Evolutionary conservation across 2,797 vertebrate species (phyloP), one percentile per base, ranked within the genome.

Genomic region (Malurus leucopterus): DNA sequence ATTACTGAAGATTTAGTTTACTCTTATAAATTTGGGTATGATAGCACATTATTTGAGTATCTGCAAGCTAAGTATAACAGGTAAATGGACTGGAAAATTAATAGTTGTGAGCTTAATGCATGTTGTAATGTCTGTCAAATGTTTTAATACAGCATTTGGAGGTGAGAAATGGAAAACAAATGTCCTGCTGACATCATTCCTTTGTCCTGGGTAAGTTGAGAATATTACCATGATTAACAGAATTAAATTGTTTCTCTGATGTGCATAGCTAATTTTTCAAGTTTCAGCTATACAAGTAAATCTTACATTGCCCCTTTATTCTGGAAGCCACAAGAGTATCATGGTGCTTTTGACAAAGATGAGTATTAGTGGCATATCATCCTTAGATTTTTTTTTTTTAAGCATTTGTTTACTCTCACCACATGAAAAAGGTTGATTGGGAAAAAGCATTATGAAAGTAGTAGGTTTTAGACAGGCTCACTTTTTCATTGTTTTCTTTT

Each of bases 91-190:
- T 93, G 76, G 83, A 88, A 93, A 92, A 89, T 91, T 83, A 84
- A 49, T 83, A 81, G 49, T 69, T 85, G n/a, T 80, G 55, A 89
- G 41, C 30, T 86, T 89, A 91, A 47, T 77, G 47, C 61, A 53
- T 40, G 29, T 86, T 86, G 73, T 95, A 68, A 86, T 78, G n/a
- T 86, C 58, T 94, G 54, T 95, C 67, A 77, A 86, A 83, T 96
- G 70, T 91, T 97, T 95, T 96, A 95, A 97, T 91, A 95, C 94
- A 98, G 99, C 98, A 95, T 98, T 99, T 97, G 98, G 98, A 97
- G 98, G 98, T 96, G 99, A 99, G 97, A 99, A 99, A 97, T 99
- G 99, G 98, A 99, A 99, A 98, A 99, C 99, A 97, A 99, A 99
- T 95, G 99, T 99, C 97, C 96, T 98, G 94, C 96, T 99, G 97